Evolutionary conservation across 2,888 invertebrate genomes (phyloP).

Genomic region (Tortrix viridana): DNA sequence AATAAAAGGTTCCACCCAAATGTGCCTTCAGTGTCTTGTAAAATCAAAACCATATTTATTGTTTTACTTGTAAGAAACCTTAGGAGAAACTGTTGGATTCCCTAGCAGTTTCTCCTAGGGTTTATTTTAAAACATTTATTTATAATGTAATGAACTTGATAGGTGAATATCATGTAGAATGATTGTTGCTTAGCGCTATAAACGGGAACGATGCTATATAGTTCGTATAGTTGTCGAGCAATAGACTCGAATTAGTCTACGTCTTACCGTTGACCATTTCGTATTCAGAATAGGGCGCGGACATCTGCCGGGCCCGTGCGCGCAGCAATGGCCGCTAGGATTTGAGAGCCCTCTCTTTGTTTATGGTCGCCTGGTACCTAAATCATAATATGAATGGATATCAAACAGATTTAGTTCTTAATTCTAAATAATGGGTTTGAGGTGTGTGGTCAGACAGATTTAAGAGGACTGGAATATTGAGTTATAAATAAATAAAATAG

Average conservation of each 20-base stretch:
- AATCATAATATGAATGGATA: constrained; percentile 6
- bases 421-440: constrained; percentile 5
- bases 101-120: too few species aligned
- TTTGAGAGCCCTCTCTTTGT: constrained; percentile 75
- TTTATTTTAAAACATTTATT: too few species aligned
- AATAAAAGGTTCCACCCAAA: too few species aligned
- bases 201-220: too few species aligned
- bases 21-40: too few species aligned
- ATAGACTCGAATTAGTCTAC: neutral
- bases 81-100: too few species aligned
- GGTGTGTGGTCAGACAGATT: constrained; percentile 9
- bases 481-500: neutral
- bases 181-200: too few species aligned
- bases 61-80: too few species aligned
- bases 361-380: constrained; percentile 50
- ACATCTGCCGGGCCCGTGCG: constrained; percentile 78
- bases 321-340: constrained; percentile 71
- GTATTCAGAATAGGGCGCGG: constrained; percentile 40
- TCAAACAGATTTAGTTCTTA: constrained; percentile 2
- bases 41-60: too few species aligned
- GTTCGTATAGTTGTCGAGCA: too few species aligned
- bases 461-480: neutral
- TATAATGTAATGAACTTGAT: too few species aligned
- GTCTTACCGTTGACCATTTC: constrained; percentile 2
- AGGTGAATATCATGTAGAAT: too few species aligned